Evolutionary conservation across 2,113 vertebrate species (phyloP), one percentile per base, ranked within the genome.

Genomic region (Chaetodon auriga): DNA sequence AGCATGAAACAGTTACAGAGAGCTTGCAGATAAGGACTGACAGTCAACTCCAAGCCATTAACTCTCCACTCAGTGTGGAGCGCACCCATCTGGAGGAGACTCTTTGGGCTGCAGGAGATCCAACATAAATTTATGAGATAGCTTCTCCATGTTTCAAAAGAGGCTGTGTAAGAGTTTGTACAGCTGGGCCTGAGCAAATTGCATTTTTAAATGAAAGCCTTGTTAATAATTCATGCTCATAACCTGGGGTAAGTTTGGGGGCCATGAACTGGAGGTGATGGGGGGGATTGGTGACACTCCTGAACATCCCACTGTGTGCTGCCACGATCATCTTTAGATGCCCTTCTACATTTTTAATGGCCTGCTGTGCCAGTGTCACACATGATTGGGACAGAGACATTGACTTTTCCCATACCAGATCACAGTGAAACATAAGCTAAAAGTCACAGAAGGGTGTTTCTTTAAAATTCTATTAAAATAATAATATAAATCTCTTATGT

Each of bases 301-400:
- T 80, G 80, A 85, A 89, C 65, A 86, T 84, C 86, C 87, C 85
- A 82, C 88, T 68, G 78, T 64, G 87, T 70, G 66, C 80, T 71
- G 76, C 80, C 84, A 83, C 57, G 7, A 80, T 84, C 86, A 63
- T 85, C 86, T 82, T 87, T 53, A 76, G 87, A 82, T 88, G 80
- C 78, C 80, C 80, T 78, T 68, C 87, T 92, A 65, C 66, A 90
- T 93, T 88, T 92, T 89, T 87, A 63, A 89, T 91, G 75, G 21
- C 73, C 84, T 64, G 78, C 79, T 86, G 68, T 81, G 90, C 69
- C 7, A 1, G 55, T 90, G 87, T 89, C 79, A 78, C 80, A 55
- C 66, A 46, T 58, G n/a, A 71, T 61, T 53, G 72, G 68, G 71
- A 85, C 51, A 46, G 45, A 51, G 69, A 62, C 78, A 64, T 63